phyloP scores from a whole-genome alignment of 2,888 invertebrate species.

The Archips xylosteana region DNA sequence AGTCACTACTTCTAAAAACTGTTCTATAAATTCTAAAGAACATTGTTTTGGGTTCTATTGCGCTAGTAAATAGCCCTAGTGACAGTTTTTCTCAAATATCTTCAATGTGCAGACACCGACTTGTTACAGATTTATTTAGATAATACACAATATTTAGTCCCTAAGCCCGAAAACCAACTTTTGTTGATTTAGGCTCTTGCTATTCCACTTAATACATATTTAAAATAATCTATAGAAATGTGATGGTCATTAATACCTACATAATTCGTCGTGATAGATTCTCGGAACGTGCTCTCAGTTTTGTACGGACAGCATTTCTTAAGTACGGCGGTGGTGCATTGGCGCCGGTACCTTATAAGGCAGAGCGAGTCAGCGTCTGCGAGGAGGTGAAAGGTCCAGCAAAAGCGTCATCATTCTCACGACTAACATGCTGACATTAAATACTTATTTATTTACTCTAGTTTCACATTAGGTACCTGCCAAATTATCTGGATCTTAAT shows the following conservation, averaged over 20 bases:
- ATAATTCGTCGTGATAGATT: slow-evolving; percentile 15
- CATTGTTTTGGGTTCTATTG: too few relatives aligned
- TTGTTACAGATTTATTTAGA: too few relatives aligned
- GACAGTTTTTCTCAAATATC: too few relatives aligned
- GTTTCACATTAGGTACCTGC: too few relatives aligned
- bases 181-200: slow-evolving; percentile 30
- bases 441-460: not conserved
- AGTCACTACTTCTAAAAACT: too few relatives aligned
- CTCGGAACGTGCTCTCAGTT: slow-evolving; percentile 39
- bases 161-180: slow-evolving; percentile 15
- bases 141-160: not conserved
- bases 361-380: slow-evolving; percentile 50
- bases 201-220: not conserved
- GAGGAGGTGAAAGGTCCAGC: slow-evolving; percentile 70
- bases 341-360: slow-evolving; percentile 63
- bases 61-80: too few relatives aligned
- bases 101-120: too few relatives aligned
- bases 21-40: too few relatives aligned
- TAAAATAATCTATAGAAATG: slow-evolving; percentile 24
- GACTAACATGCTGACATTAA: slow-evolving; percentile 44
- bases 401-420: slow-evolving; percentile 64
- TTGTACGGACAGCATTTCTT: slow-evolving; percentile 48
- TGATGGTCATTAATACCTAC: not conserved
- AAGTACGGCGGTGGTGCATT: slow-evolving; percentile 57
- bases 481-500: not conserved